phyloP scores from a whole-genome alignment of 2,888 invertebrate species.

The Uloborus plumipes region DNA sequence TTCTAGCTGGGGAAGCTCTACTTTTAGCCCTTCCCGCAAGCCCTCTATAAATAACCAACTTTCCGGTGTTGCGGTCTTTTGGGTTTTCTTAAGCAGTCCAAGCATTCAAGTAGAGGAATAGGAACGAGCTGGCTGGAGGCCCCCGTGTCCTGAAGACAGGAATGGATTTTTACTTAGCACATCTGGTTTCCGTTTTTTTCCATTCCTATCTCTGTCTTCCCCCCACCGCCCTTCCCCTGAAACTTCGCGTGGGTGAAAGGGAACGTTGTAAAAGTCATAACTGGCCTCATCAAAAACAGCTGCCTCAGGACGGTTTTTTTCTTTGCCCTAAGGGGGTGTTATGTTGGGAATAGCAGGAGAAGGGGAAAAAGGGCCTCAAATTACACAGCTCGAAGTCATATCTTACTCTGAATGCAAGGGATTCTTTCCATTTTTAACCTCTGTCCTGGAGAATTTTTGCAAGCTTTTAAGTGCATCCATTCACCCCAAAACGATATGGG shows the following conservation, averaged over 20 bases:
- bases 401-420: slow-evolving; percentile 13
- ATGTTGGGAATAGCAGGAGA: slow-evolving; percentile 1
- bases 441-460: too few species aligned
- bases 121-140: slow-evolving; percentile 12
- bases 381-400: slow-evolving; percentile 22
- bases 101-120: slow-evolving; percentile 28
- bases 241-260: slow-evolving; percentile 52
- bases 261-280: slow-evolving; percentile 55
- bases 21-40: slow-evolving; percentile 52
- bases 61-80: slow-evolving; percentile 47
- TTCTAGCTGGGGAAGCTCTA: slow-evolving; percentile 35
- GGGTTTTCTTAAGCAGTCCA: slow-evolving; percentile 18
- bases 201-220: slow-evolving; percentile 4
- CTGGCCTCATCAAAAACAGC: slow-evolving; percentile 62
- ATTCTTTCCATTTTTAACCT: too few species aligned
- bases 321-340: slow-evolving; percentile 4
- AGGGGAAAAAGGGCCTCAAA: slow-evolving; percentile 26
- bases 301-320: slow-evolving; percentile 28
- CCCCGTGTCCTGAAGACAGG: slow-evolving; percentile 28
- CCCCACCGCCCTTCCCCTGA: slow-evolving; percentile 1
- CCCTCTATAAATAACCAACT: slow-evolving; percentile 57
- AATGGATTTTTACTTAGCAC: slow-evolving; percentile 55
- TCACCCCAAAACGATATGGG: too few species aligned
- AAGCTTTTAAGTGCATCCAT: too few species aligned
- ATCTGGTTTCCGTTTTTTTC: slow-evolving; percentile 40